Conservation (phyloP, 2,888 invertebrate genomes). For the Pandemis corylana region DNA sequence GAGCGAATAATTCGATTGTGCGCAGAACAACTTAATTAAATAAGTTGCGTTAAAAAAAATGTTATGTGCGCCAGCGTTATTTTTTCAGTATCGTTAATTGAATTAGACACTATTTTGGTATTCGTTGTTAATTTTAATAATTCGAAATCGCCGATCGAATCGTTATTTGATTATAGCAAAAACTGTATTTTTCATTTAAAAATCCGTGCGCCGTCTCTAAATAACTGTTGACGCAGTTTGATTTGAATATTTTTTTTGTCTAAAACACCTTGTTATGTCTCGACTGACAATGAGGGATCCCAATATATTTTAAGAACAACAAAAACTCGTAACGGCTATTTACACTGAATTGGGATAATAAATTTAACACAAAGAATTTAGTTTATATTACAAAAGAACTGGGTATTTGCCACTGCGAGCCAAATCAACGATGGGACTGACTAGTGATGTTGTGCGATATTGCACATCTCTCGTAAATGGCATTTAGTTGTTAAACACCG, state of each 20-base stretch:
- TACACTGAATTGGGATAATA: slow-evolving; percentile 7
- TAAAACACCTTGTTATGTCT: slow-evolving; percentile 5
- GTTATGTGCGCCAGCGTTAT: slow-evolving; percentile 8
- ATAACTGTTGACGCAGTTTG: neutral
- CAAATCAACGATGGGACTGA: too few species aligned
- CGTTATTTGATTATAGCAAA: slow-evolving; percentile 29
- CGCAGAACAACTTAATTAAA: slow-evolving; percentile 32
- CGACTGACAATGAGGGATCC: slow-evolving; percentile 11
- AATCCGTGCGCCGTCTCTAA: neutral
- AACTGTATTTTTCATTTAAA: slow-evolving; percentile 7
- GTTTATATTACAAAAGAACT: neutral
- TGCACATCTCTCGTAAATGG: too few species aligned
- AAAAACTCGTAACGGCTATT: slow-evolving; percentile 5
- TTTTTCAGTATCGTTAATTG: slow-evolving; percentile 24
- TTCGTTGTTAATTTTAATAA: slow-evolving; percentile 27
- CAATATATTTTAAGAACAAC: neutral
- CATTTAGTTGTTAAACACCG: too few species aligned
- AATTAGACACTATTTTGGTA: slow-evolving; percentile 19
- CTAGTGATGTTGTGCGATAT: too few species aligned
- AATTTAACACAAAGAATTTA: slow-evolving; percentile 9
- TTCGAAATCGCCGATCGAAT: slow-evolving; percentile 8
- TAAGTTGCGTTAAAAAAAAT: slow-evolving; percentile 16
- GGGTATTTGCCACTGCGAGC: neutral
- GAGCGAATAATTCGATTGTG: slow-evolving; percentile 25
- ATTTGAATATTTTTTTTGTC: slow-evolving; percentile 33